Evolutionary conservation across 2,888 invertebrate species (phyloP), one percentile per base, ranked within the genome.

Genomic region (Protodeltote pygarga): DNA sequence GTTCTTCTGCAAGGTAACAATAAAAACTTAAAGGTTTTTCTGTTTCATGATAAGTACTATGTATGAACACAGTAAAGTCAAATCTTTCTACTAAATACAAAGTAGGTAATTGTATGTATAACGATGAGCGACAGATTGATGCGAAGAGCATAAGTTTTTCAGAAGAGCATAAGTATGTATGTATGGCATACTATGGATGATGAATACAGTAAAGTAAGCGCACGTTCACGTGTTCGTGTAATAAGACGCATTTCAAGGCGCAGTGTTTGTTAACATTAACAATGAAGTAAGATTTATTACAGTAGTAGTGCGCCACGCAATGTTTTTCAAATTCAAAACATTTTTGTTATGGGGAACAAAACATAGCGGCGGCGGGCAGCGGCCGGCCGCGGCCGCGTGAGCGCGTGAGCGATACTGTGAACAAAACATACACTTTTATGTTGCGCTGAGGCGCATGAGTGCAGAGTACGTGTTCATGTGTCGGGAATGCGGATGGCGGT

Each of bases 251-350:
- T 8, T 24, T 10, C 15, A n/a, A 29, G 19, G 2, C 16, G 21
- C 16, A 11, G 20, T 34, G 24, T 46, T 39, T 15, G 47, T 47
- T 28, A 27, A 40, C 32, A 23, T 47, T 28, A 27, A 40, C 32
- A 23, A 21, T 19, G 14, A 6, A 20, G 16, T 31, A 16, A 29
- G 17, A 37, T 53, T 44, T 31, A 37, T 40, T 42, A 44, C 38
- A 40, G 17, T 33, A 29, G 24, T 35, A 27, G 42, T 45, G 54
- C 29, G 31, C 23, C 37, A 15, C 21, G 41, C 35, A 19, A 23
- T 40, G 29, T 40, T 13, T 17, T n/a, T n/a, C n/a, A 38, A 35
- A 51, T 19, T 27, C 39, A 33, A 37, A 49, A 46, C 48, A 57
- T 46, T 45, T 27, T 32, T 31, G 42, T 47, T 39, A 37, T 11